Evolutionary conservation across 64 coral and sea anemone genomes (phyloP), one percentile per base, ranked within the genome.

Genomic region (Montipora foliosa): DNA sequence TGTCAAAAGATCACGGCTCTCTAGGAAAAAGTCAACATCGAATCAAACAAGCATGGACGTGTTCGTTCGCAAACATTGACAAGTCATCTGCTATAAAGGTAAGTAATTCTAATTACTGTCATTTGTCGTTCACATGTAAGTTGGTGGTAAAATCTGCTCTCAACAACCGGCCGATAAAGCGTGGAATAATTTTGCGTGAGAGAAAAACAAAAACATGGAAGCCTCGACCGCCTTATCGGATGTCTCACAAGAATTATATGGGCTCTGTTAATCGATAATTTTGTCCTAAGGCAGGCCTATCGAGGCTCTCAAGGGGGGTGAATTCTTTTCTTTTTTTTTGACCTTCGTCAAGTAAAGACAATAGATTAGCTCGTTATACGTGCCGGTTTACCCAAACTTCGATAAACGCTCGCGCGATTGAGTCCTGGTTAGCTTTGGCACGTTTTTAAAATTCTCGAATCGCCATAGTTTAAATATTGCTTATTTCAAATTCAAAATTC

Each of bases 41-140:
- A 86, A 86, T 22, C 82, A 86, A 72, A 86, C 64, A 86, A 70
- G 82, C 10, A 24, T 86, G 47, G 82, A 86, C 82, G 47, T 86
- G 82, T 86, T 86, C 62, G 62, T 86, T 47, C 62, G 45, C 44
- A 86, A 86, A 86, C 82, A 86, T 21, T 86, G 67, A 29, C 60
- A 67, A 10, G 8, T 21, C 16, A 19, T 17, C 12, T 19, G 76
- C 13, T 11, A 13, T 47, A 22, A 86, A 72, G 45, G 66, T 86
- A 5, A 71, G 66, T 71, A 15, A 68, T 1, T 0, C 17, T n/a
- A 68, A 14, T 17, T 0, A 68, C 14, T 4, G 6, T 11, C 6
- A 57, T 57, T 57, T 57, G 53, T 57, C 53, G 11, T 57, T 57
- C 6, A 57, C 6, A 8, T 57, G 53, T 57, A 37, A 37, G 37